Conservation (phyloP, 2,888 invertebrate genomes). For the Cacoxenus indagator region DNA sequence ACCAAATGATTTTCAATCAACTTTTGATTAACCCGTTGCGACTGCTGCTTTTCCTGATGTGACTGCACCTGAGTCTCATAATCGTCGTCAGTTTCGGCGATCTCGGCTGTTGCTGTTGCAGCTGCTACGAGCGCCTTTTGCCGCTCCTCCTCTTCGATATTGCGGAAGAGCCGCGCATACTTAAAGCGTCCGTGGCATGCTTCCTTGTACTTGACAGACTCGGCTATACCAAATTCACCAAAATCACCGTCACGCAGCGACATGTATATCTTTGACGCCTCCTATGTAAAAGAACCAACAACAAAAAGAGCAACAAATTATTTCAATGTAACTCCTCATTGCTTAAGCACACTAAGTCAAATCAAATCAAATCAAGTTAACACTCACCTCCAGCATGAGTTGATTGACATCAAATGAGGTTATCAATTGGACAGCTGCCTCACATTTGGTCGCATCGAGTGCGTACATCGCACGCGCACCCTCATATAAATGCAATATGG, state of each 20-base stretch:
- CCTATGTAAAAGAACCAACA: slow-evolving; percentile 72
- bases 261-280: slow-evolving; percentile 84
- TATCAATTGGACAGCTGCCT: slow-evolving; percentile 76
- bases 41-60: slow-evolving; percentile 42
- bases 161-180: slow-evolving; percentile 82
- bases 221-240: slow-evolving; percentile 78
- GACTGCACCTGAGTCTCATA: slow-evolving; percentile 47
- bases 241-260: slow-evolving; percentile 82
- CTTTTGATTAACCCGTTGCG: slow-evolving; percentile 31
- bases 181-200: slow-evolving; percentile 84
- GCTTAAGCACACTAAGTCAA: not conserved
- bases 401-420: slow-evolving; percentile 73
- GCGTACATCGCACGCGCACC: slow-evolving; percentile 85
- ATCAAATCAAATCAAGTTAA: not conserved
- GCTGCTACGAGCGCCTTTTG: slow-evolving; percentile 57
- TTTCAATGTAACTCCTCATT: not conserved
- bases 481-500: slow-evolving; percentile 85
- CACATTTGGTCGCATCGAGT: slow-evolving; percentile 78
- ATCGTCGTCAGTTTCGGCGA: slow-evolving; percentile 36
- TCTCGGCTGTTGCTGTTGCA: slow-evolving; percentile 28
- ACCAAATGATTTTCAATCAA: slow-evolving; percentile 1
- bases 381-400: slow-evolving; percentile 66
- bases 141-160: slow-evolving; percentile 56
- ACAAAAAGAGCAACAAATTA: not conserved
- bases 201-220: slow-evolving; percentile 78